Percentiles rank a stretch among this genome's conserved stretches.
Evolutionary conservation across 1,140 invertebrate genomes (phyloP).

Genomic region (Eubasilissa regina): DNA sequence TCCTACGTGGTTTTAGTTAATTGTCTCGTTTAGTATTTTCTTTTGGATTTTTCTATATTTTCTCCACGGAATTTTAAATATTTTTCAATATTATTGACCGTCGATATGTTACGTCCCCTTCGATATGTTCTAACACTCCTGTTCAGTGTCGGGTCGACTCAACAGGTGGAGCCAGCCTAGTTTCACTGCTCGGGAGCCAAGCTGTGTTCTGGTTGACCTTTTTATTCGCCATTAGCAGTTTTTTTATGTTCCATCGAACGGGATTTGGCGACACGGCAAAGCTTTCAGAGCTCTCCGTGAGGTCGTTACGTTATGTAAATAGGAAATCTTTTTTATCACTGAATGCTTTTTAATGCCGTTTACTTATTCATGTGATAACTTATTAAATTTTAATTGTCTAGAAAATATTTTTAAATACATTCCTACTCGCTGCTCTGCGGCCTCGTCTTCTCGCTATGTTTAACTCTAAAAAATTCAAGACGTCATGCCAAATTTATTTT

Average conservation of each 20-base stretch:
- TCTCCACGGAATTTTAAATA: no score
- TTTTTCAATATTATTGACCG: no score
- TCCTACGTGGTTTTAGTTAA: no score
- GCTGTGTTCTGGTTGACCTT: not conserved
- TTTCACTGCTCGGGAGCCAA: not conserved
- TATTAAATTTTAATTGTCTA: no score
- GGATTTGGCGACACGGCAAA: not conserved
- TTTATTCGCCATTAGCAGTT: slow-evolving; percentile 12
- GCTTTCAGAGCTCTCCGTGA: not conserved
- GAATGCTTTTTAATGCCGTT: not conserved
- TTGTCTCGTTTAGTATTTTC: no score
- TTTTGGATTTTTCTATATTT: not conserved
- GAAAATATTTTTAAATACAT: no score
- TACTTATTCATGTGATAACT: no score
- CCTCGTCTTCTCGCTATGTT: no score
- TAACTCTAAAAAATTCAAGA: no score
- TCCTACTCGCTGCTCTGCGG: no score
- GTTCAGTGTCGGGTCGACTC: not conserved
- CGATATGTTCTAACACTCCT: not conserved
- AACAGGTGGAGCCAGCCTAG: slow-evolving; percentile 22
- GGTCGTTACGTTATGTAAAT: slow-evolving; percentile 2
- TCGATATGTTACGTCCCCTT: not conserved
- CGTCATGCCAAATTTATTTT: no score
- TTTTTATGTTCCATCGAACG: not conserved
- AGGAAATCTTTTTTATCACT: not conserved